Percentiles rank a stretch among this genome's conserved stretches.
These are phyloP conservation scores for Nudaria mundana DNA, from an alignment of 2,888 invertebrate genomes.

Conservation along the genomic window DNA sequence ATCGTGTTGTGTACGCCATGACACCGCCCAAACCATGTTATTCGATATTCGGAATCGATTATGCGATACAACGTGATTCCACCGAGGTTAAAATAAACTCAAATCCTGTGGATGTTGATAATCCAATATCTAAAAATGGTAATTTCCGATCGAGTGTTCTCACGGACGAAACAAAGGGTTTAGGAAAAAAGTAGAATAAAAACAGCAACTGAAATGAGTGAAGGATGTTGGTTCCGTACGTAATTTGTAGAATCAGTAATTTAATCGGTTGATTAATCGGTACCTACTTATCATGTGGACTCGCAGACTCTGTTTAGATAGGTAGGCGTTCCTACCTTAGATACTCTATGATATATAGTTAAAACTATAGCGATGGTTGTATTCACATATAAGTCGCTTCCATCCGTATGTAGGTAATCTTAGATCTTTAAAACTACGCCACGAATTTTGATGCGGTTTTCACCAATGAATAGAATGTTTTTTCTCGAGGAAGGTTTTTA, in stretches of 20 bases:
- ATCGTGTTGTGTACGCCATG: slow-evolving; percentile 21
- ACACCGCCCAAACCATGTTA: slow-evolving; percentile 63
- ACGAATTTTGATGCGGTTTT: too few species aligned
- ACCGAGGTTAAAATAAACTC: slow-evolving; percentile 52
- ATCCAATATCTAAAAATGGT: slow-evolving; percentile 79
- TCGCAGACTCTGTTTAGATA: too few species aligned
- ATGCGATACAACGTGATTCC: slow-evolving; percentile 47
- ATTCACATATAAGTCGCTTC: too few species aligned
- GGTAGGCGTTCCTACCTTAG: too few species aligned
- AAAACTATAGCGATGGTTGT: too few species aligned
- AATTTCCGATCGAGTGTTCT: slow-evolving; percentile 70
- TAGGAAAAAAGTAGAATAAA: slow-evolving; percentile 59
- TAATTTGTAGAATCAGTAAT: background rate
- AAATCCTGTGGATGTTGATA: slow-evolving; percentile 53
- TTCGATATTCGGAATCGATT: slow-evolving; percentile 48
- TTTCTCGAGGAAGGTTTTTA: too few species aligned
- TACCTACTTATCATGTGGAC: too few species aligned
- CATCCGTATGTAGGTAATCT: too few species aligned
- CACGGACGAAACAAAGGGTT: slow-evolving; percentile 72
- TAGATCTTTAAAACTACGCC: too few species aligned
- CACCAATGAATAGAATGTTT: too few species aligned
- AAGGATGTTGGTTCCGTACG: slow-evolving; percentile 20
- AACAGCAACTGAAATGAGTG: slow-evolving; percentile 20
- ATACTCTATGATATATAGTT: too few species aligned
- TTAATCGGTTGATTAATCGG: too few species aligned